Percentiles rank a stretch among this genome's conserved stretches.
phyloP scores from a whole-genome alignment of 2,888 invertebrate species.

The Escarpia spicata region DNA sequence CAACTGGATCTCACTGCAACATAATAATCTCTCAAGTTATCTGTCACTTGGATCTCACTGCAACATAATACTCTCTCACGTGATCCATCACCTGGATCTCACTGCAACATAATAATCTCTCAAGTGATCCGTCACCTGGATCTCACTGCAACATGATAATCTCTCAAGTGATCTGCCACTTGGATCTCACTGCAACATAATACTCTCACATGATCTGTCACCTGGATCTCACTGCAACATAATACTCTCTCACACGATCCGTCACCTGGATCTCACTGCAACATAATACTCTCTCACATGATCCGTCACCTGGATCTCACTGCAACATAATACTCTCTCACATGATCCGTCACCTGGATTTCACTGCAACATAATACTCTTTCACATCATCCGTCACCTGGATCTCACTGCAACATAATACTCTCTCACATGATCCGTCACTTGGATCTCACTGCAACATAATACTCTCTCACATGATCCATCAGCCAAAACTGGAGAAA shows the following conservation, averaged over 20 bases:
- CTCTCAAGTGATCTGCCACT: too few relatives aligned
- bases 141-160: background rate
- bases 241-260: too few relatives aligned
- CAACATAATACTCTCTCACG: too few relatives aligned
- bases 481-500: background rate
- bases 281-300: background rate
- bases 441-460: background rate
- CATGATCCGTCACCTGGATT: background rate
- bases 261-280: background rate
- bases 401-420: background rate
- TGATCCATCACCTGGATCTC: too few relatives aligned
- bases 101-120: too few relatives aligned
- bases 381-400: background rate
- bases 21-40: too few relatives aligned
- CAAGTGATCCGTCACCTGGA: too few relatives aligned
- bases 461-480: background rate
- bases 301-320: background rate
- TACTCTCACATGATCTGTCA: too few relatives aligned
- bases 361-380: background rate
- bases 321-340: background rate
- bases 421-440: background rate
- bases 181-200: too few relatives aligned
- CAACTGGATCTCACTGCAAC: too few relatives aligned
- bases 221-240: too few relatives aligned
- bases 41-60: too few relatives aligned